Base-by-base conservation (phyloP, 2,113 vertebrate species). In the Boulengeromyrus knoepffleri region DNA sequence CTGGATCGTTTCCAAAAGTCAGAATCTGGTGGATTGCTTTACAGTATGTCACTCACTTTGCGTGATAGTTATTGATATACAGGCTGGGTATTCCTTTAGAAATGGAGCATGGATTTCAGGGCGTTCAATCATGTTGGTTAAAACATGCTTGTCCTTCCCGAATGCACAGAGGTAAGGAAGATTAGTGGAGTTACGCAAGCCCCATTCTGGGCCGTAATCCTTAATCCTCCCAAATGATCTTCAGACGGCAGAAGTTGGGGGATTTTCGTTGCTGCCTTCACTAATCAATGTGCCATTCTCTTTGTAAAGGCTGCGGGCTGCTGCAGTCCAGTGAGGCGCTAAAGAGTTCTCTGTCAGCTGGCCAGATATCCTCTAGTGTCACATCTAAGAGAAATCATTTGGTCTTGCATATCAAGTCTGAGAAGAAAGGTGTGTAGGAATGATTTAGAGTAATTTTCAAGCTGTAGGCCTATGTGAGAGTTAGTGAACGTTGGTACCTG, bases 241-340 rank as follows among this genome's bases (percentile, higher is more conserved):
- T 87, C 89, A 80, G 45, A 70, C 13, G 85, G 58, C 58, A 10
- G 7, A 21, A 80, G 85, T 52, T 27, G 45, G 70, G 74, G 50
- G 90, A 88, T 88, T 90, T 58, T 62, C 27, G 42, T 56, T 31
- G 10, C 24, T 13, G 74, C 19, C 36, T 52, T 13, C 31, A 47
- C 47, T 36, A 87, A 90, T 49, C 85, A 87, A 89, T 62, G 21
- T 93, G 93, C 89, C 94, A 87, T 93, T 89, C 86, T 58, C 8
- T 84, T 85, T 50, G 47, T 27, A 50, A 86, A 50, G 84, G 13
- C 27, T 49, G 15, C n/a, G 19, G 24, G 49, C 15, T 15, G n/a
- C 17, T 53, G 50, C 27, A 3, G 27, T 50, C 13, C 47, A 50
- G 13, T 36, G 31, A 36, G 15, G 2, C 39, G 46, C 39, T 42